phyloP scores from a whole-genome alignment of 2,888 invertebrate genomes.

The Diarsia rubi region DNA sequence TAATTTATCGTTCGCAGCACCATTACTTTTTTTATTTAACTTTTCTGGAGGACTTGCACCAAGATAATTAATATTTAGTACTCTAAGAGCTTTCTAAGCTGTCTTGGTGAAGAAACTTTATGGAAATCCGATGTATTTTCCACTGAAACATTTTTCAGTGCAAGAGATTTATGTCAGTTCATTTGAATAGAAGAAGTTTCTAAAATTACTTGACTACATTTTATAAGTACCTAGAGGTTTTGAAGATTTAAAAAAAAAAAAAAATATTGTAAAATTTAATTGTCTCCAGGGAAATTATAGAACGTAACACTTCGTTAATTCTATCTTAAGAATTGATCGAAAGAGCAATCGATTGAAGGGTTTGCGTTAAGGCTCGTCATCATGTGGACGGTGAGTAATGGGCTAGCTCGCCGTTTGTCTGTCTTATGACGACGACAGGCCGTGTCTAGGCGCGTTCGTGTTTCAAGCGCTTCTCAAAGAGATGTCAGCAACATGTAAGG shows the following conservation, averaged over 20 bases:
- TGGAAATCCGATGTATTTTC: constrained; percentile 51
- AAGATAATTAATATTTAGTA: constrained; percentile 65
- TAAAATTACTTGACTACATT: not conserved
- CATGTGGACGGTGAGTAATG: no score
- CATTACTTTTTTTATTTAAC: constrained; percentile 44
- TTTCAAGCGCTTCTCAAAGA: no score
- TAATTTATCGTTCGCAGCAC: constrained; percentile 54
- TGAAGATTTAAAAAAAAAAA: not conserved
- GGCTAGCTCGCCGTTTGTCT: no score
- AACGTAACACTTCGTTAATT: not conserved
- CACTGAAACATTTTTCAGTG: constrained; percentile 19
- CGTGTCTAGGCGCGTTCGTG: no score
- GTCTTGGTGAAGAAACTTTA: constrained; percentile 38
- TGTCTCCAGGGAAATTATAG: not conserved
- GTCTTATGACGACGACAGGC: no score
- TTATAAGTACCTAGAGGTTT: not conserved
- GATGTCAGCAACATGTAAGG: no score
- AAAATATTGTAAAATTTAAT: not conserved
- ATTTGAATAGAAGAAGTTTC: constrained; percentile 15
- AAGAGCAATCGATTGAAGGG: not conserved
- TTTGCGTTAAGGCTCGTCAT: not conserved
- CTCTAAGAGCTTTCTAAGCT: constrained; percentile 46
- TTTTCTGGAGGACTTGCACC: constrained; percentile 37
- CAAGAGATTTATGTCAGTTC: constrained; percentile 11
- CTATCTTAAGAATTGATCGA: not conserved